phyloP scores from a whole-genome alignment of 2,113 vertebrate species.

The Cyphomyrus plagiostoma region DNA sequence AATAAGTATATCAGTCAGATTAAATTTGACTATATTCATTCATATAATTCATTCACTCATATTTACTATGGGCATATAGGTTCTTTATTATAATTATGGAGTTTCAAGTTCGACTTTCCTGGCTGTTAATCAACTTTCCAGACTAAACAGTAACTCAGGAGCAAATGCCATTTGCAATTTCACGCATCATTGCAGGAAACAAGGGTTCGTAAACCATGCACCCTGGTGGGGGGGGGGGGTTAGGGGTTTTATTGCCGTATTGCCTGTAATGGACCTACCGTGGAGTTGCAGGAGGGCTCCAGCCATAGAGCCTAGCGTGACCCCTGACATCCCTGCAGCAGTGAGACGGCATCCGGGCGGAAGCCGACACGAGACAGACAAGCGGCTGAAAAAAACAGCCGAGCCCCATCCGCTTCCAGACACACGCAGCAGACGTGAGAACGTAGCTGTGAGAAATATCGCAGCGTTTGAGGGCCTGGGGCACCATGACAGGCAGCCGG shows the following conservation, averaged over 20 bases:
- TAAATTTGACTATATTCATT: background rate
- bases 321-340: background rate
- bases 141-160: slow-evolving; percentile 36
- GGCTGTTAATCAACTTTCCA: slow-evolving; percentile 9
- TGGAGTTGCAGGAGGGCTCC: background rate
- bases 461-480: background rate
- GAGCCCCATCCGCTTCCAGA: background rate
- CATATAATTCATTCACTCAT: background rate
- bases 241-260: background rate
- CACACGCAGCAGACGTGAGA: background rate
- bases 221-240: slow-evolving; percentile 11
- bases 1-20: background rate
- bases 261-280: slow-evolving; percentile 24
- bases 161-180: slow-evolving; percentile 54
- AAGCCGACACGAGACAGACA: background rate
- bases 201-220: slow-evolving; percentile 29
- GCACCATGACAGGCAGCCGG: background rate
- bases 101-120: background rate
- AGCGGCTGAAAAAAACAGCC: background rate
- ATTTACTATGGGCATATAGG: background rate
- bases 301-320: background rate
- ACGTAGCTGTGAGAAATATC: background rate
- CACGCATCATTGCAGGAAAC: slow-evolving; percentile 35
- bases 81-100: background rate
- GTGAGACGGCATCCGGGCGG: background rate